These are phyloP conservation scores for Propsilocerus akamusi DNA, from an alignment of 1,140 invertebrate genomes.

Conservation along the genomic window DNA sequence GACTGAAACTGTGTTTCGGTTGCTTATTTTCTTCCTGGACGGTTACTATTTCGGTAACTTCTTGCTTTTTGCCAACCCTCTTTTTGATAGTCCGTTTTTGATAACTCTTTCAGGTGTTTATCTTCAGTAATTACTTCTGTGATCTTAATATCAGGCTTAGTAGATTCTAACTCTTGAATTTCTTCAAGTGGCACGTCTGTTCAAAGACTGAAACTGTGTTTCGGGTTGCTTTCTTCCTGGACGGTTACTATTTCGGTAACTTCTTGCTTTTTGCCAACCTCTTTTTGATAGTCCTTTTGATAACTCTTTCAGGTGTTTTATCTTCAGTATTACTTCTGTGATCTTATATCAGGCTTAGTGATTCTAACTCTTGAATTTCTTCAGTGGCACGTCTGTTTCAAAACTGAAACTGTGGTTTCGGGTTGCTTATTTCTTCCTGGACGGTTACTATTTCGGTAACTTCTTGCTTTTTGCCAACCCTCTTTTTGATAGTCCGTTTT, in stretches of 20 bases:
- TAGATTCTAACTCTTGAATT: conserved; percentile 22
- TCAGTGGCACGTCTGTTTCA: conserved; percentile 3
- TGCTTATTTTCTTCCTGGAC: conserved; percentile 27
- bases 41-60: conserved; percentile 28
- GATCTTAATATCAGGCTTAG: conserved; percentile 17
- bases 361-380: neutral
- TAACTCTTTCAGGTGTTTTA: neutral
- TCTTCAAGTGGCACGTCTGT: conserved; percentile 12
- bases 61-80: conserved; percentile 22
- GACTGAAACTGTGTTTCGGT: conserved; percentile 13
- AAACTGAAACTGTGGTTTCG: conserved; percentile 12
- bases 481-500: conserved; percentile 18
- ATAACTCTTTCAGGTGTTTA: conserved; percentile 21
- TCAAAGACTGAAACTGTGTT: conserved; percentile 8
- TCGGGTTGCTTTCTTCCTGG: conserved; percentile 15
- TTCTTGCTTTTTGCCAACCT: conserved; percentile 6
- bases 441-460: conserved; percentile 17
- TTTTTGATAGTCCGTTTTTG: conserved; percentile 22
- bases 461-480: conserved; percentile 14
- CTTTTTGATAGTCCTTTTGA: conserved; percentile 7
- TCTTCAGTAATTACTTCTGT: conserved; percentile 24
- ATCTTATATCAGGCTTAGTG: neutral
- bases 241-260: conserved; percentile 16
- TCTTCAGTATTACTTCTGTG: conserved; percentile 1
- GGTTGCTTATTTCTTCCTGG: conserved; percentile 17